A percentile compares a stretch with the other conserved stretches of the same genome.
Conservation (phyloP, 2,113 vertebrate genomes). For the Hippocampus abdominalis region DNA sequence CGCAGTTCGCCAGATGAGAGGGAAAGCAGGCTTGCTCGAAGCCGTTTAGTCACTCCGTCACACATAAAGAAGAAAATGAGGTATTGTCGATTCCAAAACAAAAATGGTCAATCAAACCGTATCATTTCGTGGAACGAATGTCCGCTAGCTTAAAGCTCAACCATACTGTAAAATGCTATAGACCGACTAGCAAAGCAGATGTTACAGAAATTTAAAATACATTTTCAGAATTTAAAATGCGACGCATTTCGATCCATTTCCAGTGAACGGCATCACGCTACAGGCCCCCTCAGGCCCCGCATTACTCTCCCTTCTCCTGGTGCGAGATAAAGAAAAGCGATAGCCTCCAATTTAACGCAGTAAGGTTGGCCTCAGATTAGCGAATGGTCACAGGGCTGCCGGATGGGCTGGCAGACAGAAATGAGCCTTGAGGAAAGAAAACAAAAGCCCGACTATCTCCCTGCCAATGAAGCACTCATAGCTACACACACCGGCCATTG, state of each 20-base stretch:
- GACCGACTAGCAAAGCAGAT: too few species aligned
- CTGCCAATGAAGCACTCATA: conserved; percentile 38
- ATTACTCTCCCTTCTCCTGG: conserved; percentile 3
- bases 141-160: too few species aligned
- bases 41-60: too few species aligned
- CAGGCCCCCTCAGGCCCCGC: not conserved
- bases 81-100: too few species aligned
- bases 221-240: not conserved
- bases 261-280: not conserved
- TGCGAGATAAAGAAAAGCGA: not conserved
- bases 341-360: conserved; percentile 9
- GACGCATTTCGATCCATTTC: not conserved
- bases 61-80: too few species aligned
- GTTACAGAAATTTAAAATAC: too few species aligned
- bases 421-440: conserved; percentile 35
- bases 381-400: conserved; percentile 24
- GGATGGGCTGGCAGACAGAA: conserved; percentile 38
- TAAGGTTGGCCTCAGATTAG: conserved; percentile 23
- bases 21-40: too few species aligned
- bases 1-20: too few species aligned
- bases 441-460: conserved; percentile 54
- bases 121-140: too few species aligned
- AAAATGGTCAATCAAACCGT: too few species aligned
- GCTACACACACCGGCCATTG: conserved; percentile 57
- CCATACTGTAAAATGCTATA: too few species aligned